phyloP scores from a whole-genome alignment of 2,113 vertebrate genomes.

The Baryphthengus martii region DNA sequence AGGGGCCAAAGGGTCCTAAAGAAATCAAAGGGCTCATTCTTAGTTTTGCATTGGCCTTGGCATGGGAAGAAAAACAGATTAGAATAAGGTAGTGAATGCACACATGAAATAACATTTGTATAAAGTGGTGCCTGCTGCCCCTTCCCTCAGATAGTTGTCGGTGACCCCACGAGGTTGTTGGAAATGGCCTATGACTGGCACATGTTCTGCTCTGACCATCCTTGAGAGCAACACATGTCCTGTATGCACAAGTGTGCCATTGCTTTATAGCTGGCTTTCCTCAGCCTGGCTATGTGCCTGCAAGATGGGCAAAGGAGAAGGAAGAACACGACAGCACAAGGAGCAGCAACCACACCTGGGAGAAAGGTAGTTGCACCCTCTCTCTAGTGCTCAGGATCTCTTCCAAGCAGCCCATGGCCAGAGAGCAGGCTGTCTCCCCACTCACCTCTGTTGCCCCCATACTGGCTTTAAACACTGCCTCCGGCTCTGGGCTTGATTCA shows the following conservation, averaged over 20 bases:
- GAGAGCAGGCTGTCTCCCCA: background rate
- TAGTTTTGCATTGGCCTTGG: background rate
- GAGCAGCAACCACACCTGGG: background rate
- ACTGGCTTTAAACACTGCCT: background rate
- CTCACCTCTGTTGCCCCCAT: background rate
- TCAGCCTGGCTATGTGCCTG: accelerated
- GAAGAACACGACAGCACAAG: accelerated
- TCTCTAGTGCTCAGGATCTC: background rate
- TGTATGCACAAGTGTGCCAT: accelerated
- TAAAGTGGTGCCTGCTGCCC: background rate
- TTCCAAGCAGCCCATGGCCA: constrained; percentile 2
- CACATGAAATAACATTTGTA: accelerated
- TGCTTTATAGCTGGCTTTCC: background rate
- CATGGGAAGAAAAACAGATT: background rate
- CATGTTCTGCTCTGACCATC: background rate
- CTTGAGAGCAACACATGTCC: background rate
- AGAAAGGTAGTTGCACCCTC: background rate
- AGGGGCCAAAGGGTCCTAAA: background rate
- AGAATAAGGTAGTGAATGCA: background rate
- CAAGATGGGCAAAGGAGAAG: background rate
- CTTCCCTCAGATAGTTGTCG: background rate
- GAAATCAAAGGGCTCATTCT: background rate
- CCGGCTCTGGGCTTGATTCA: background rate
- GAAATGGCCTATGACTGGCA: background rate
- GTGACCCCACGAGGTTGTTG: background rate